Conservation (phyloP, 2,113 vertebrate species). For the Notechis scutatus region DNA sequence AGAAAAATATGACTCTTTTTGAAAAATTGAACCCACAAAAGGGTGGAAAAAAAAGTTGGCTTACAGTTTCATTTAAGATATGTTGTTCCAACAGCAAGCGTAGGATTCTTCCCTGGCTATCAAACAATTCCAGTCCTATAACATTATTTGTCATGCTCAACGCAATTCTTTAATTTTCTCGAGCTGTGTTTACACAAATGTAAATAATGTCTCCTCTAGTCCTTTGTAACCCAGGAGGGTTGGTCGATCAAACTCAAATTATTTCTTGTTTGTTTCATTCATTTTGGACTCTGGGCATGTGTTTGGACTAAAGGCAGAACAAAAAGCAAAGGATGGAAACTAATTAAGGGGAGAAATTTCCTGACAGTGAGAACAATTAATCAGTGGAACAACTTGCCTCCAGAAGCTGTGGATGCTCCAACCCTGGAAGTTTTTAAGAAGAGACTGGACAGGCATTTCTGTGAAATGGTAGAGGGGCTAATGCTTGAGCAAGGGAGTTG, state of each 20-base stretch:
- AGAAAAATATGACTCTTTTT: background rate
- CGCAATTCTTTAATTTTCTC: background rate
- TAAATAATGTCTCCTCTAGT: background rate
- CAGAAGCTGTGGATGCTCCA: too few species aligned
- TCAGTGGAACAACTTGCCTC: too few species aligned
- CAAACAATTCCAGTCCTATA: background rate
- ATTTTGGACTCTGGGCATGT: background rate
- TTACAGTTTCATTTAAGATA: background rate
- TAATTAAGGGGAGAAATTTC: too few species aligned
- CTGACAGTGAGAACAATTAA: too few species aligned
- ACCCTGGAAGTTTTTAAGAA: too few species aligned
- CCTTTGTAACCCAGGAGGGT: background rate
- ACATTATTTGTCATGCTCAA: background rate
- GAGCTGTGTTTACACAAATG: background rate
- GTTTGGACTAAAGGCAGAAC: background rate
- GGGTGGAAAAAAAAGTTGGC: rapidly evolving
- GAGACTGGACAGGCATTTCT: too few species aligned
- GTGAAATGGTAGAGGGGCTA: too few species aligned
- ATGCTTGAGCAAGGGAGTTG: too few species aligned
- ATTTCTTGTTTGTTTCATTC: background rate
- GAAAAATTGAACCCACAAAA: background rate
- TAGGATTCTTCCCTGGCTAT: background rate
- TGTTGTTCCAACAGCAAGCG: too few species aligned
- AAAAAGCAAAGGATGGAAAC: background rate
- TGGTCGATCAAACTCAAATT: background rate